Conservation (phyloP, 2,888 invertebrate species). For the Netelia melanura region DNA sequence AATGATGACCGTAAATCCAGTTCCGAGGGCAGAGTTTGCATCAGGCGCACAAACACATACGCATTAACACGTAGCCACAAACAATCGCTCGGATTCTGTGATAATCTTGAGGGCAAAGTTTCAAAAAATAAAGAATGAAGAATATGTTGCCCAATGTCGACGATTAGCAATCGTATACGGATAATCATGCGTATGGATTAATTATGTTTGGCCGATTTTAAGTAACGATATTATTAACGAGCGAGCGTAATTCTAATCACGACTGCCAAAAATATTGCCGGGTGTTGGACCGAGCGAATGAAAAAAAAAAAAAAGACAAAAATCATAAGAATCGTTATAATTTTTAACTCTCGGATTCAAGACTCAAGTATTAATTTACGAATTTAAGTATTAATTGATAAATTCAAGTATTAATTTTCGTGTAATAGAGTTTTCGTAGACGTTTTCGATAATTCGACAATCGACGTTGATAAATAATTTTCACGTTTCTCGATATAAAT, state of each 20-base stretch:
- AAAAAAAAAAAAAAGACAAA: constrained; percentile 6
- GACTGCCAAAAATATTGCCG: constrained; percentile 61
- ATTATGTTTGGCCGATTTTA: constrained; percentile 39
- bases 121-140: neutral
- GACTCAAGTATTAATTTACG: neutral
- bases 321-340: constrained; percentile 23
- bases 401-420: constrained; percentile 30
- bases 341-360: neutral
- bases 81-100: constrained; percentile 54
- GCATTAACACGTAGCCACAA: neutral
- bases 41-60: constrained; percentile 18
- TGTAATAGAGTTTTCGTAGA: neutral
- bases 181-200: constrained; percentile 35
- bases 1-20: constrained; percentile 45
- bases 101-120: constrained; percentile 55
- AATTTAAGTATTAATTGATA: constrained; percentile 30
- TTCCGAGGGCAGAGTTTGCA: constrained; percentile 38
- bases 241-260: constrained; percentile 50
- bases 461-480: neutral
- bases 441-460: neutral
- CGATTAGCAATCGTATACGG: constrained; percentile 46
- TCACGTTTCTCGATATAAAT: neutral
- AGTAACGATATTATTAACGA: constrained; percentile 36
- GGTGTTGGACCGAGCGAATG: constrained; percentile 28
- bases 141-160: constrained; percentile 35